Evolutionary conservation across 2,113 vertebrate species (phyloP).

Genomic region (Oxyura jamaicensis): DNA sequence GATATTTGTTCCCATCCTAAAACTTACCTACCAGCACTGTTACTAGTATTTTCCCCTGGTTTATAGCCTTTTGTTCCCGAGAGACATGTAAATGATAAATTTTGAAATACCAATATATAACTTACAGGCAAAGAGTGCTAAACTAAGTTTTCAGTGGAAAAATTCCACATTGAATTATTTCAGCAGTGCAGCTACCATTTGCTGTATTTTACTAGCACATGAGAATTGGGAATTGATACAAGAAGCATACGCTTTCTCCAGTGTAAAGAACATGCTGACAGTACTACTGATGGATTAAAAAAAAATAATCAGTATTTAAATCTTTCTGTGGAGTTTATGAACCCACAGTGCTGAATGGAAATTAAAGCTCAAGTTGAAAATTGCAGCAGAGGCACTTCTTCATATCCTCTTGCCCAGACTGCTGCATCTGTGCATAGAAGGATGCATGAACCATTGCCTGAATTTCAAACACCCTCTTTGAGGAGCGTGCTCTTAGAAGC

Average conservation of each 20-base stretch:
- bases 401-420: background rate
- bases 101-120: background rate
- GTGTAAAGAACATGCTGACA: background rate
- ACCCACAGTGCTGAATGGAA: background rate
- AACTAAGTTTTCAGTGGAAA: background rate
- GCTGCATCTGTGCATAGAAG: background rate
- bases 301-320: background rate
- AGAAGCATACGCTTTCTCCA: fast-evolving
- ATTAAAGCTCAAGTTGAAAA: background rate
- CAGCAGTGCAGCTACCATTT: background rate
- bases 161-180: background rate
- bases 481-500: background rate
- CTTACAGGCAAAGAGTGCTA: background rate
- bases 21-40: background rate
- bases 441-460: background rate
- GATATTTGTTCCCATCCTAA: background rate
- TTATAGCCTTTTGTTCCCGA: background rate
- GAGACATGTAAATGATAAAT: background rate
- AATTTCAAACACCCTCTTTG: background rate
- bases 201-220: background rate
- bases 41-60: background rate
- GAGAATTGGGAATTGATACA: background rate
- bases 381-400: background rate
- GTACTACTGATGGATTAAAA: background rate
- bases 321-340: background rate